Percentiles rank a stretch among this genome's conserved stretches.
Evolutionary conservation across 2,113 vertebrate species (phyloP).

Genomic region (Phrynosoma platyrhinos): DNA sequence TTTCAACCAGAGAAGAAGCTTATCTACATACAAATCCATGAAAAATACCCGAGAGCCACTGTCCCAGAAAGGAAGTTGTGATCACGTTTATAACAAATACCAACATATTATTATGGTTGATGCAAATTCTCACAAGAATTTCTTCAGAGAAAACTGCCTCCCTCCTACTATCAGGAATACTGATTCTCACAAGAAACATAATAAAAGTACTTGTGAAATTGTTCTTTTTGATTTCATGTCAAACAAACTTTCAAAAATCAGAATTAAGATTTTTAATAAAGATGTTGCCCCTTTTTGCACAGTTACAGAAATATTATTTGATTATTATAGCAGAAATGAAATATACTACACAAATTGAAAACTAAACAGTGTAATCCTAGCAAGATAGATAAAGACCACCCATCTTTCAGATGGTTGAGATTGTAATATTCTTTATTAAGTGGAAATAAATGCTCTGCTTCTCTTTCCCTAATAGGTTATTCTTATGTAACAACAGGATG

Average conservation of each 20-base stretch:
- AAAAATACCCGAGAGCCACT: not conserved
- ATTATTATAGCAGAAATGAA: slow-evolving; percentile 31
- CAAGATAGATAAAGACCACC: slow-evolving; percentile 33
- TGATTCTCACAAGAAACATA: not conserved
- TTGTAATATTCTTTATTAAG: slow-evolving; percentile 19
- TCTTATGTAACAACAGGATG: slow-evolving; percentile 23
- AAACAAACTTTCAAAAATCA: not conserved
- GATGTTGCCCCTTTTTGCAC: not conserved
- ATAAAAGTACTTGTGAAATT: not conserved
- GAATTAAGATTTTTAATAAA: not conserved
- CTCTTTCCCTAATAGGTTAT: slow-evolving; percentile 6
- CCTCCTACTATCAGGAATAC: not conserved
- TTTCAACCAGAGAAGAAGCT: not conserved
- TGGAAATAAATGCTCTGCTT: slow-evolving; percentile 32
- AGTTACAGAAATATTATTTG: slow-evolving; percentile 23
- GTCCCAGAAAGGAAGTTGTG: not conserved
- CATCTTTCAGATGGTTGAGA: slow-evolving; percentile 42
- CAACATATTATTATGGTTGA: not conserved
- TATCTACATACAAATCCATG: not conserved
- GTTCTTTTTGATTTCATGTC: not conserved
- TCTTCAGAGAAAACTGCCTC: not conserved
- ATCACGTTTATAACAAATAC: not conserved
- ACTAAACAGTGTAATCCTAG: slow-evolving; percentile 21
- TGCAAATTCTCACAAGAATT: not conserved
- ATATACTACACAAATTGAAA: slow-evolving; percentile 3